Evolutionary conservation across 2,888 invertebrate genomes (phyloP).

Genomic region (Labia minor): DNA sequence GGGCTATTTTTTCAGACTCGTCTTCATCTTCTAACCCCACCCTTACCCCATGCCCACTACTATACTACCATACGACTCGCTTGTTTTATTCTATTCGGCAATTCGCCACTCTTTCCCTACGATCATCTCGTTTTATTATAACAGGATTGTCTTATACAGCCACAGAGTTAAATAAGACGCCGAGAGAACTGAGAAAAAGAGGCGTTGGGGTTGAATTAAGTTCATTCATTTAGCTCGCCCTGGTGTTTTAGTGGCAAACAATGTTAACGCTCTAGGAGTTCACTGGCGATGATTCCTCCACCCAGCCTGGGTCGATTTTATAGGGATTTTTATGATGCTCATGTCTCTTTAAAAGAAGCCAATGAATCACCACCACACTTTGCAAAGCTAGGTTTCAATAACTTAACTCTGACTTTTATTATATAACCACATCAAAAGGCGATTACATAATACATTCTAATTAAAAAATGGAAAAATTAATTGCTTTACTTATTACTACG

Average conservation of each 20-base stretch:
- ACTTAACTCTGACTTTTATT: too few species aligned
- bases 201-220: neutral
- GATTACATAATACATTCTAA: too few species aligned
- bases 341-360: neutral
- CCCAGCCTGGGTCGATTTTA: neutral
- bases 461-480: too few species aligned
- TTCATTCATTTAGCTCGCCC: slow-evolving; percentile 8
- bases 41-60: too few species aligned
- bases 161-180: neutral
- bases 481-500: too few species aligned
- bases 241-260: slow-evolving; percentile 13
- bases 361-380: neutral
- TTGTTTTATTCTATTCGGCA: neutral
- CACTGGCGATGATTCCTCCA: neutral
- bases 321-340: neutral
- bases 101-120: neutral
- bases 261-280: neutral
- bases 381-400: too few species aligned
- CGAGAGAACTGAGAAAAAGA: neutral
- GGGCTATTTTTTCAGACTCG: neutral
- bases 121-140: neutral
- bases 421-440: too few species aligned
- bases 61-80: too few species aligned
- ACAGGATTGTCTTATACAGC: neutral
- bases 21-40: neutral